Evolutionary conservation across 64 coral and sea anemone genomes (phyloP), one percentile per base, ranked within the genome.

Genomic region (Montipora efflorescens): DNA sequence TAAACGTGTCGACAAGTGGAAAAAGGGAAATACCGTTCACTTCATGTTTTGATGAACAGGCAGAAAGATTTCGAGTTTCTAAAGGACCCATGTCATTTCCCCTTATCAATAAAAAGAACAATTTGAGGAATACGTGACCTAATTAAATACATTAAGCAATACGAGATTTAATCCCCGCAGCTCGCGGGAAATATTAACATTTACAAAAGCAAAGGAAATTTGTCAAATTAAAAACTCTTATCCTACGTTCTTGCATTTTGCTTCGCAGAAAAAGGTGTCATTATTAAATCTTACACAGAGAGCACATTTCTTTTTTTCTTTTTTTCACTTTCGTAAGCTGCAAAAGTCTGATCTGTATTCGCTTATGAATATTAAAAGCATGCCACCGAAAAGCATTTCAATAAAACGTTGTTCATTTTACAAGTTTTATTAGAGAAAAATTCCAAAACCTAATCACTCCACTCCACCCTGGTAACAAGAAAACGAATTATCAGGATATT

Each of bases 111-210:
- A 64, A 7, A 4, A 12, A 64, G 76, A 5, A 78, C 12, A 78
- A 78, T 19, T 12, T 45, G 49, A 78, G 15, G 47, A 46, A 46
- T 86, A 72, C 82, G 82, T 86, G 82, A 86, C 49, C 64, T 71
- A 8, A 46, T 47, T 47, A 45, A 22, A 19, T 25, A 22, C 16
- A 43, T 51, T 50, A 59, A 70, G n/a, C 82, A 86, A 86, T 86
- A 86, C 82, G 19, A 86, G 44, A 19, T 22, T 86, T 50, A 86
- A 78, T 78, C 76, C 76, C 46, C 44, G 15, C 3, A 77, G 28
- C 47, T 19, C 76, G 4, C 12, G 16, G 46, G 7, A 49, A 50
- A 50, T 49, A 48, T 78, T 78, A 78, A 78, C 49, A 19, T 13
- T 48, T n/a, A 13, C 48, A 45, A 78, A 49, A 78, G 18, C 76